phyloP scores from a whole-genome alignment of 1,140 invertebrate genomes.

The Nasonia giraulti region DNA sequence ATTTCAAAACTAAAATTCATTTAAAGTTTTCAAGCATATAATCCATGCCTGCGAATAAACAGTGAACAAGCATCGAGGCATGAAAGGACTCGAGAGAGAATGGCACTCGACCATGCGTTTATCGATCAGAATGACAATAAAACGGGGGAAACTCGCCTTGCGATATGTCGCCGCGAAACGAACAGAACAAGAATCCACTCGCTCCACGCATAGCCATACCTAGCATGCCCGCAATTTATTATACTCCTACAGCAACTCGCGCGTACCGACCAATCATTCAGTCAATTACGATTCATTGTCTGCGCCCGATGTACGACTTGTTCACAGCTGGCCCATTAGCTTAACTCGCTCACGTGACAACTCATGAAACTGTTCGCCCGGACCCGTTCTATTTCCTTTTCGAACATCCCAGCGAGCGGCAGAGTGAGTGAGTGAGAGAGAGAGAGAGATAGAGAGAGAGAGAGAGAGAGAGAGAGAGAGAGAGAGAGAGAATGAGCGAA shows the following conservation, averaged over 20 bases:
- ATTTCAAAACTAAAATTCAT: too few species aligned
- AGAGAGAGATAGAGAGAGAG: background rate
- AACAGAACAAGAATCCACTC: background rate
- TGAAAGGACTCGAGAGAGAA: background rate
- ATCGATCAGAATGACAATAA: background rate
- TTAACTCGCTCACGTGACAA: slow-evolving; percentile 19
- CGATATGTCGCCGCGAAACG: background rate
- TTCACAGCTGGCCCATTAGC: slow-evolving; percentile 36
- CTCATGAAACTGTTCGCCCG: background rate
- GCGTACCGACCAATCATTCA: background rate
- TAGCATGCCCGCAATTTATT: background rate
- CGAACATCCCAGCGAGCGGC: background rate
- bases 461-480: background rate
- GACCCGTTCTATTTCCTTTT: background rate
- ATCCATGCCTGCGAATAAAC: too few species aligned
- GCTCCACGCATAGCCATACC: background rate
- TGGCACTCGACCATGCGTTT: background rate
- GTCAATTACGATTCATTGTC: slow-evolving; percentile 36
- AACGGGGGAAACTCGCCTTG: background rate
- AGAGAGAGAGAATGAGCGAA: background rate
- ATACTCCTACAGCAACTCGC: background rate
- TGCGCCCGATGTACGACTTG: background rate
- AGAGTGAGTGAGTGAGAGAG: background rate
- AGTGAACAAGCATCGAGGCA: too few species aligned
- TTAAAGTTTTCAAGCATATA: too few species aligned